Base-by-base conservation (phyloP, 2,888 invertebrate genomes). In the Eupithecia dodoneata region DNA sequence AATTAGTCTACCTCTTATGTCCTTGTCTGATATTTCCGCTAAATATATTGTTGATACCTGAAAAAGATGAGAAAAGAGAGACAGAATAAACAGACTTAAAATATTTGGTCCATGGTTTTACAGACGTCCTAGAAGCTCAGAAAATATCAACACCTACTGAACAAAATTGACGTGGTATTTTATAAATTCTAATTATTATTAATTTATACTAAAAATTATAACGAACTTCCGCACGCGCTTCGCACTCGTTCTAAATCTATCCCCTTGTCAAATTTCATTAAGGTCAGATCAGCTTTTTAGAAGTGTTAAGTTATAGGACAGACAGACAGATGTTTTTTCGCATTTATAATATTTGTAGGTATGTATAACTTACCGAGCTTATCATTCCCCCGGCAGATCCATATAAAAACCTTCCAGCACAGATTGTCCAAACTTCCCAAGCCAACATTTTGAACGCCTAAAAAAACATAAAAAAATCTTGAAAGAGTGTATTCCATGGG, bases 321-420 rank as follows among this genome's bases (percentile, higher is more conserved):
- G 13, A 49, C 52, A 15, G 13, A 52, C 52, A 55, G 55, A n/a
- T 9, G 6, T 9, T n/a, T 55, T 15, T n/a, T 55, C 6, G 7
- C 4, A 15, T n/a, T 6, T 55, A n/a, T n/a, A 65, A 13, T 41
- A 59, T 55, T 7, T 9, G 18, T n/a, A 59, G 5, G 4, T 15
- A 12, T 6, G 63, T 59, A 44, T 67, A 77, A 89, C 92, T 89
- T 82, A 94, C 95, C 30, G 89, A 90, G 44, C 87, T 83, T n/a
- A 91, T 89, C 83, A 96, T 90, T 7, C 96, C 96, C 2, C 92
- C 91, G 0, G 94, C 95, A 13, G 89, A 78, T 0, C 96, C 96
- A 89, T 94, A 95, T 42, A 95, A 86, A 76, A 95, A 91, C 76
- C 94, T 91, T 41, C 94, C 91, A 0, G 91, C 80, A 80, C 91